Evolutionary conservation across 2,797 vertebrate species (phyloP), one percentile per base, ranked within the genome.

Genomic region (Pogoniulus pusillus): DNA sequence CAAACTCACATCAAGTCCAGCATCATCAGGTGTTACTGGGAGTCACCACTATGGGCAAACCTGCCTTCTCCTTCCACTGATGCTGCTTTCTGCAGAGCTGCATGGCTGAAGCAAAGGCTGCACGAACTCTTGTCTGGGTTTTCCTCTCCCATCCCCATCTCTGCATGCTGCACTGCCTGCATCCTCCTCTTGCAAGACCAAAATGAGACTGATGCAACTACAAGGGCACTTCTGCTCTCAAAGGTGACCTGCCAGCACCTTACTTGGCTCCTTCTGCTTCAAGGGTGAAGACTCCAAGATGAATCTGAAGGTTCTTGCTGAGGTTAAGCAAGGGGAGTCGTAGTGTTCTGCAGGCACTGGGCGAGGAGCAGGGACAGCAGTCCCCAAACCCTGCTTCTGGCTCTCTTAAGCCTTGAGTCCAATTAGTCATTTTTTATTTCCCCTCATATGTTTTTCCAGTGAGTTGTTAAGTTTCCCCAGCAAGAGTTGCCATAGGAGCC

Each of bases 401-500:
- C 54, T 85, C 72, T 96, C 91, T 86, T 60, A 85, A 91, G 86
- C 85, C 66, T 85, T 3, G 1, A 87, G 69, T 92, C 93, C 95
- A 93, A 90, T 96, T 96, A 96, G 92, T 96, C 94, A 93, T 93
- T 95, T 92, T 90, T 85, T 88, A 91, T 94, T 96, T 96, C 81
- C 91, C 66, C 83, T 96, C 86, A 77, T 85, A 39, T 79, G 94
- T 97, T 95, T 97, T 97, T 96, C 95, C 95, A 96, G 49, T 87
- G 92, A 95, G 91, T 57, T 95, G 93, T 94, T 91, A 77, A 87
- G 91, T 95, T 97, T 97, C 92, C 92, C 95, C 94, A 95, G 81
- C 91, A 53, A 92, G 82, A 55, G 96, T 97, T 98, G 94, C 96
- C 85, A 96, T 96, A 94, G 96, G 84, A 96, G 87, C 95, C 95